Evolutionary conservation across 2,797 vertebrate genomes (phyloP).

Genomic region (Danio tinwini): DNA sequence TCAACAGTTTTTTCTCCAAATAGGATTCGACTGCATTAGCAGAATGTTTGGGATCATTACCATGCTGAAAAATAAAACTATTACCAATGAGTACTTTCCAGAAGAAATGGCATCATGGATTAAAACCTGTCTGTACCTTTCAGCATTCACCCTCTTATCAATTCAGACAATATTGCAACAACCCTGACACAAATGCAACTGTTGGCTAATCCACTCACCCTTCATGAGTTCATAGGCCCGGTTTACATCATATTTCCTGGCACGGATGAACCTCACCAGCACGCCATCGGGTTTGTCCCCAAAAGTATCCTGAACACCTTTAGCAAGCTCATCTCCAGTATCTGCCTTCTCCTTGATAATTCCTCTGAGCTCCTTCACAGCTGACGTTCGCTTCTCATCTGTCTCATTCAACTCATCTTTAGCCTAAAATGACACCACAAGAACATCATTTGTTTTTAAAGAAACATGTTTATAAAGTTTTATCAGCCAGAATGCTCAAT

Average conservation of each 20-base stretch:
- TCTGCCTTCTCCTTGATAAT: constrained; percentile 84
- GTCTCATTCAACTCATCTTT: constrained; percentile 97
- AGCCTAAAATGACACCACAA: constrained; percentile 76
- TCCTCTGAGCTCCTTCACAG: constrained; percentile 83
- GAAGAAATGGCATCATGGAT: too few relatives aligned
- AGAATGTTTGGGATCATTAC: too few relatives aligned
- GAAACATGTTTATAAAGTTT: not conserved
- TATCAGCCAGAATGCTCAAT: not conserved
- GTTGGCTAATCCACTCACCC: constrained; percentile 75
- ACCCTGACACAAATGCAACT: too few relatives aligned
- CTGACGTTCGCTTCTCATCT: constrained; percentile 82
- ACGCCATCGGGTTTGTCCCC: constrained; percentile 80
- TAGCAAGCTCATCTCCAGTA: constrained; percentile 82
- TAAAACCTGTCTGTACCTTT: too few relatives aligned
- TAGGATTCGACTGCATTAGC: too few relatives aligned
- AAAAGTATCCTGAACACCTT: constrained; percentile 84
- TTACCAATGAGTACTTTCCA: too few relatives aligned
- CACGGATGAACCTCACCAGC: constrained; percentile 92
- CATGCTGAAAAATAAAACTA: too few relatives aligned
- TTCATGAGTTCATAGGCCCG: constrained; percentile 92
- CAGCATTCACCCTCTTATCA: not conserved
- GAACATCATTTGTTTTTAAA: not conserved
- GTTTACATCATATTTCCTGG: constrained; percentile 89
- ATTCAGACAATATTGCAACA: too few relatives aligned
- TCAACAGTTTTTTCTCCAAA: too few relatives aligned